Evolutionary conservation across 1,140 invertebrate species (phyloP).

Genomic region (Melanaphis sacchari): DNA sequence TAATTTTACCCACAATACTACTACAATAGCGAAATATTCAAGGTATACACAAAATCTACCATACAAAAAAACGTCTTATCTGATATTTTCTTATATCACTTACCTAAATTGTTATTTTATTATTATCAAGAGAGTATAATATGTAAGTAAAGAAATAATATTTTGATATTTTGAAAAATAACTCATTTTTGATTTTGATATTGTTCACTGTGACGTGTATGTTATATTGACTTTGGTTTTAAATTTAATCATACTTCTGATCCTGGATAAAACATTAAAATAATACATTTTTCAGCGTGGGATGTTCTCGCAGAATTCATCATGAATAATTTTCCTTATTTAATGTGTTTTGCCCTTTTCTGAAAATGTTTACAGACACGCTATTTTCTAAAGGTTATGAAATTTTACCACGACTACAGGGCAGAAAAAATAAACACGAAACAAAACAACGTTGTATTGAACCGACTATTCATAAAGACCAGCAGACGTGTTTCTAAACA

Average conservation of each 20-base stretch:
- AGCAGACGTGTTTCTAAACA: neutral
- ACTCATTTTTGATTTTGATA: neutral
- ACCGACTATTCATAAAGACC: neutral
- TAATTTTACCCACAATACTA: too few species aligned
- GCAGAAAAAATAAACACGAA: neutral
- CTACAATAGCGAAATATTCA: too few species aligned
- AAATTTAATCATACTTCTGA: neutral
- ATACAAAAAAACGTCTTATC: too few species aligned
- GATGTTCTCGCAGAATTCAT: neutral
- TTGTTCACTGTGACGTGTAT: neutral
- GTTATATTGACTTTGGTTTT: neutral
- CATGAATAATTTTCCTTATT: neutral
- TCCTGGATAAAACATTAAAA: neutral
- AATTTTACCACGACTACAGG: neutral
- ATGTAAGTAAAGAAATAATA: too few species aligned
- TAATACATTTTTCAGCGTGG: neutral
- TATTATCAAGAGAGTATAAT: too few species aligned
- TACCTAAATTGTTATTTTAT: too few species aligned
- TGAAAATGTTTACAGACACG: neutral
- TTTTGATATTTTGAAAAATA: too few species aligned
- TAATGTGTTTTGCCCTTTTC: neutral
- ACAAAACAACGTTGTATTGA: neutral
- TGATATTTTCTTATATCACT: too few species aligned
- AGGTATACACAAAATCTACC: too few species aligned
- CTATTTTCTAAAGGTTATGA: neutral